Conservation (phyloP, 2,113 vertebrate genomes). For the Muscicapa adusta region DNA sequence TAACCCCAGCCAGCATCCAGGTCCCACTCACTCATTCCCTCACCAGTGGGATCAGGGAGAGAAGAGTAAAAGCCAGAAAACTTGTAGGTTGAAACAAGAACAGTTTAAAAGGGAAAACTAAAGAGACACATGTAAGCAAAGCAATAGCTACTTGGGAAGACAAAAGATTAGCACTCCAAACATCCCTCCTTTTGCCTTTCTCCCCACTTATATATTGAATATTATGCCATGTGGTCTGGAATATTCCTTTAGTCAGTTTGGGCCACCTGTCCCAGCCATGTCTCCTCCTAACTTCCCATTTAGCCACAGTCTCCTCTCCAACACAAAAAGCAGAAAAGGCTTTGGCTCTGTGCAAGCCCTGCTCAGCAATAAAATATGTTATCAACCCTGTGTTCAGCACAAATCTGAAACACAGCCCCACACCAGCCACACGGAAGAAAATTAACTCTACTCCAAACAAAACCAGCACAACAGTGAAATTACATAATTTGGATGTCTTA, state of each 20-base stretch:
- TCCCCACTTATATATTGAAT: not conserved
- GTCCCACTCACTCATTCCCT: not conserved
- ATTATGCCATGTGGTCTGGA: not conserved
- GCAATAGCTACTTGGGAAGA: not conserved
- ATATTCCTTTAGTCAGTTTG: not conserved
- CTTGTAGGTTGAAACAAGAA: not conserved
- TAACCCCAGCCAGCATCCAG: not conserved
- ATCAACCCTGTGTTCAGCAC: not conserved
- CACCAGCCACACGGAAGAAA: rapidly evolving
- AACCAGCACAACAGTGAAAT: not conserved
- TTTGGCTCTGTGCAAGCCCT: not conserved
- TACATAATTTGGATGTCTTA: not conserved
- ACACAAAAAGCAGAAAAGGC: not conserved
- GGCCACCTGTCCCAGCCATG: rapidly evolving
- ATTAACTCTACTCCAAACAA: not conserved
- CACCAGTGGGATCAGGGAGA: not conserved
- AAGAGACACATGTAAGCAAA: not conserved
- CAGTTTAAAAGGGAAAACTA: not conserved
- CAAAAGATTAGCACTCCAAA: rapidly evolving
- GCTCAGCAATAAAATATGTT: not conserved
- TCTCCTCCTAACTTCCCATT: not conserved
- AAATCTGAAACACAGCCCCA: not conserved
- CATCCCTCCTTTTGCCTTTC: not conserved
- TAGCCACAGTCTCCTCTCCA: not conserved
- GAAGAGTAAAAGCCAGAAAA: not conserved